These are phyloP conservation scores for Albula goreensis DNA, from an alignment of 2,113 vertebrate genomes.

Conservation along the genomic window DNA sequence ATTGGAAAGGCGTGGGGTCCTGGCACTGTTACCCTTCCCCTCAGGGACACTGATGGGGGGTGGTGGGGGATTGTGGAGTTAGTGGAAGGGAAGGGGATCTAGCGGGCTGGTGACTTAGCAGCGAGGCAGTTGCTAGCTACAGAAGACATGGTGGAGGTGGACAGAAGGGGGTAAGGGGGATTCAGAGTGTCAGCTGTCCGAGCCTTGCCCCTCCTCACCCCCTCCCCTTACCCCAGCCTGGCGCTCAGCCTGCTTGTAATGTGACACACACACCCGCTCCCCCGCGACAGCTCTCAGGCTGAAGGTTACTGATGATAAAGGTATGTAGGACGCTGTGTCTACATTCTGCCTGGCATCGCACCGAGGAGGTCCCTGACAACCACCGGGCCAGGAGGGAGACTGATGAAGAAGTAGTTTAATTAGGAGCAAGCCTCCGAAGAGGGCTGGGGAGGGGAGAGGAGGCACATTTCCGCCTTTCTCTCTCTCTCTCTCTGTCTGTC, in stretches of 20 bases:
- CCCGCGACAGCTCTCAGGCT: conserved; percentile 38
- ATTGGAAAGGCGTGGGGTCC: conserved; percentile 40
- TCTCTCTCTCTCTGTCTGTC: conserved; percentile 4
- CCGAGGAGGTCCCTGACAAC: conserved; percentile 65
- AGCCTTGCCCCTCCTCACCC: conserved; percentile 56
- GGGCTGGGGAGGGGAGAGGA: conserved; percentile 62
- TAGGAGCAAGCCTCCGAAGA: conserved; percentile 74
- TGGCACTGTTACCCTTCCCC: conserved; percentile 47
- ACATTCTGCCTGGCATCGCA: conserved; percentile 64
- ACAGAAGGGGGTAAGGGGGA: conserved; percentile 22
- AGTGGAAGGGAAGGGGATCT: conserved; percentile 34
- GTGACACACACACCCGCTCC: neutral
- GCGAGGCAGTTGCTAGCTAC: conserved; percentile 63
- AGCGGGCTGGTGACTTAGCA: conserved; percentile 55
- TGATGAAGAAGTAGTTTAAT: conserved; percentile 76
- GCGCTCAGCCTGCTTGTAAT: conserved; percentile 17
- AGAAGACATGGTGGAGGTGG: conserved; percentile 47
- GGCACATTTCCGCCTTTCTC: conserved; percentile 52
- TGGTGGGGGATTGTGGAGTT: neutral
- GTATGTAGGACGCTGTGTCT: conserved; percentile 75
- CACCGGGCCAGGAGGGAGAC: conserved; percentile 69
- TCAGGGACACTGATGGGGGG: conserved; percentile 25
- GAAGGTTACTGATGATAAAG: conserved; percentile 67
- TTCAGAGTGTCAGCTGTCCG: conserved; percentile 65
- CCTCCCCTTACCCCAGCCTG: conserved; percentile 22